phyloP scores from a whole-genome alignment of 2,888 invertebrate genomes.

The Mactromeris polynyma region DNA sequence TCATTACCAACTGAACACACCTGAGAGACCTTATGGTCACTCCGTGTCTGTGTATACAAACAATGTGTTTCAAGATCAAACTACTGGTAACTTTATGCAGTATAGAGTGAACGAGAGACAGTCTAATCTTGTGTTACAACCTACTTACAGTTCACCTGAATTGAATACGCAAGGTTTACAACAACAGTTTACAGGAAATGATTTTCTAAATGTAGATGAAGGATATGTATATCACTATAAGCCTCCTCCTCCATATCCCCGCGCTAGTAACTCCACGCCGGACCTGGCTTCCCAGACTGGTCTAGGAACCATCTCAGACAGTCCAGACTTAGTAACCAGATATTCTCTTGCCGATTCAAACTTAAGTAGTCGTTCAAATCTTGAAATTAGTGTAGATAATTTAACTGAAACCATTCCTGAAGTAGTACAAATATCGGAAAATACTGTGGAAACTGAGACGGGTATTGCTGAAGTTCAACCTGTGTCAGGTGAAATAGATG shows the following conservation, averaged over 20 bases:
- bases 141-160: slow-evolving; percentile 87
- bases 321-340: slow-evolving; percentile 89
- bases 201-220: slow-evolving; percentile 79
- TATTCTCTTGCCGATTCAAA: slow-evolving; percentile 85
- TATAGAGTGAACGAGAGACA: slow-evolving; percentile 76
- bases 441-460: slow-evolving; percentile 44
- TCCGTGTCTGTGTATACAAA: slow-evolving; percentile 78
- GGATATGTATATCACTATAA: slow-evolving; percentile 91
- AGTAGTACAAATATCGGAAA: slow-evolving; percentile 62
- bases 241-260: slow-evolving; percentile 93
- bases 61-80: slow-evolving; percentile 71
- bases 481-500: slow-evolving; percentile 72
- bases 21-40: slow-evolving; percentile 75
- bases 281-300: slow-evolving; percentile 90
- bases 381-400: slow-evolving; percentile 79
- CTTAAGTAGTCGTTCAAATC: slow-evolving; percentile 73
- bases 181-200: slow-evolving; percentile 77
- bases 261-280: slow-evolving; percentile 93
- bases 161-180: slow-evolving; percentile 81
- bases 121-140: slow-evolving; percentile 84
- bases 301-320: slow-evolving; percentile 73
- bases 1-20: slow-evolving; percentile 77
- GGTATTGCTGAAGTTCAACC: slow-evolving; percentile 57
- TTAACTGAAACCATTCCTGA: slow-evolving; percentile 72
- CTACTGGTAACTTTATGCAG: slow-evolving; percentile 68